Evolutionary conservation across 2,113 vertebrate genomes (phyloP), one percentile per base, ranked within the genome.

Genomic region (Atractosteus spatula): DNA sequence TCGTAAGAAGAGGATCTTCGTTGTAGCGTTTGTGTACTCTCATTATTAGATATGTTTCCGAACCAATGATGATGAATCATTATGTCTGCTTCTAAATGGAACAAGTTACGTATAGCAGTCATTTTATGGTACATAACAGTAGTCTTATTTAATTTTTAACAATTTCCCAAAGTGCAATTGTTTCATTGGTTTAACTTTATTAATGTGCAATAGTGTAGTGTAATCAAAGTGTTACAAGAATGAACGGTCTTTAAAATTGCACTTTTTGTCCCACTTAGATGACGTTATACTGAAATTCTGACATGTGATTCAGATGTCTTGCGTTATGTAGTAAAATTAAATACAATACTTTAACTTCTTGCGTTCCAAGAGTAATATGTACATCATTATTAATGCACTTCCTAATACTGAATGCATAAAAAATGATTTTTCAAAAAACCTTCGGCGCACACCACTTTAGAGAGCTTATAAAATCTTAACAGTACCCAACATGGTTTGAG

Each of bases 101-200:
- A 82, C 68, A 77, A 81, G 77, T 77, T 89, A 82, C 85, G 83
- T 85, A 81, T 77, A 76, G 75, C 86, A 59, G 78, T 79, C 80
- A 82, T 73, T 78, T 82, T 74, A 76, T 69, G 69, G 61, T 76
- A 81, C 78, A 82, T 81, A 80, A 66, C 75, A 55, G 69, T 66
- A 44, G 56, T 61, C 47, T 79, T 78, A 73, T 88, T 88, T 81
- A 91, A 87, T 89, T 92, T 92, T 90, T 89, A 86, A 91, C 29
- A 80, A 82, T 84, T 80, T 89, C 88, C 85, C 85, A 83, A 88
- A 91, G 91, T 93, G 87, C 90, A 95, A 90, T 94, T 91, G 89
- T 91, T 94, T 92, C 70, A 88, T 84, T 77, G 79, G 89, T 90
- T 82, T 85, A 84, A 88, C 79, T 84, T 88, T 82, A 80, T 80